A percentile compares a stretch with the other conserved stretches of the same genome.
These are phyloP conservation scores for Brachypterus glaber DNA, from an alignment of 2,888 invertebrate species.

Conservation along the genomic window DNA sequence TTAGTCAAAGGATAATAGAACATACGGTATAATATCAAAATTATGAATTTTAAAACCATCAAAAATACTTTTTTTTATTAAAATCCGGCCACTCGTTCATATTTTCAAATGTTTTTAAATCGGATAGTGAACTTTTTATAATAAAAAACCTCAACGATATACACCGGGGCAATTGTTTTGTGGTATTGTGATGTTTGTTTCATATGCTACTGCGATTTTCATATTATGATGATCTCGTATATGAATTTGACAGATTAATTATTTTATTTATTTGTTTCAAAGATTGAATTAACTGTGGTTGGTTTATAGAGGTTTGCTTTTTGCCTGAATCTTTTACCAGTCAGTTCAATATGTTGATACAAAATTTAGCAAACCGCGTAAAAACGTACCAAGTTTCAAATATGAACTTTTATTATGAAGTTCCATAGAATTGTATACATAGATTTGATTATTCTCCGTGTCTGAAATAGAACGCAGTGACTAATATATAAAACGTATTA, in stretches of 20 bases:
- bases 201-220: conserved; percentile 29
- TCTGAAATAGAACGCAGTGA: too few relatives aligned
- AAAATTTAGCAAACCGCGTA: too few relatives aligned
- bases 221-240: conserved; percentile 36
- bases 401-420: too few relatives aligned
- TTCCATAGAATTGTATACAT: too few relatives aligned
- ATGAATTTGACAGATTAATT: conserved; percentile 41
- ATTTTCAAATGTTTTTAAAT: neutral
- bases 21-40: too few relatives aligned
- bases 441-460: too few relatives aligned
- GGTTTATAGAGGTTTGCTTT: too few relatives aligned
- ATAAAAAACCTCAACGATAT: conserved; percentile 4
- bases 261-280: conserved; percentile 27
- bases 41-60: neutral
- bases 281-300: conserved; percentile 1
- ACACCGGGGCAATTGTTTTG: conserved; percentile 25
- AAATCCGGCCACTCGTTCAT: neutral
- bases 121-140: conserved; percentile 1
- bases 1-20: too few relatives aligned
- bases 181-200: conserved; percentile 31
- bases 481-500: too few relatives aligned
- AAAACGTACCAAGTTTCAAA: too few relatives aligned
- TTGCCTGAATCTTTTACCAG: too few relatives aligned
- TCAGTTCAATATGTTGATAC: too few relatives aligned
- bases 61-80: neutral